A percentile compares a stretch with the other conserved stretches of the same genome.
Evolutionary conservation across 2,797 vertebrate genomes (phyloP).

Genomic region (Crocodylus rhombifer): DNA sequence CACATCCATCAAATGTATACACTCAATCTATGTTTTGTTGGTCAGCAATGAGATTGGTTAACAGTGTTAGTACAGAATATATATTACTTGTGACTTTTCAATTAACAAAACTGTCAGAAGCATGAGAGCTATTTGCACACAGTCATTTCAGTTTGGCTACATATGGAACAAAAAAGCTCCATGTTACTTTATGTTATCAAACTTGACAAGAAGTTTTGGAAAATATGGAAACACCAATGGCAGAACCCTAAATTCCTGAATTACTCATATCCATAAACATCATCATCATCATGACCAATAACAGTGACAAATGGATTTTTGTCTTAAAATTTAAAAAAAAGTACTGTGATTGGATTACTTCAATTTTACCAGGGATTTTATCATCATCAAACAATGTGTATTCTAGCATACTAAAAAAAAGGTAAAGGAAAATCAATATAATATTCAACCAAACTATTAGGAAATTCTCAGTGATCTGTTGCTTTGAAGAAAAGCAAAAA

Average conservation of each 20-base stretch:
- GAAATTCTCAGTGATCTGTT: not conserved
- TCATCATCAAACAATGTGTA: not conserved
- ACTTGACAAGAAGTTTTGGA: not conserved
- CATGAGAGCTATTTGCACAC: not conserved
- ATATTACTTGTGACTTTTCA: not conserved
- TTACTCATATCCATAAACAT: not conserved
- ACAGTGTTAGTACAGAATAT: not conserved
- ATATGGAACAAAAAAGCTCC: rapidly evolving
- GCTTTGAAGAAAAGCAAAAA: not conserved
- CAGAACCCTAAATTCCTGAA: not conserved
- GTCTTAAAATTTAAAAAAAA: not conserved
- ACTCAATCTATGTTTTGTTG: not conserved
- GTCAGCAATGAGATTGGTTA: not conserved
- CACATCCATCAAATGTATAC: not conserved
- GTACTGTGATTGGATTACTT: not conserved
- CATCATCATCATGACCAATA: not conserved
- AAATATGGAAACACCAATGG: not conserved
- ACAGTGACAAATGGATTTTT: not conserved
- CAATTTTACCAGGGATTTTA: not conserved
- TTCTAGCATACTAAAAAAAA: not conserved
- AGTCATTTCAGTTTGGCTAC: not conserved
- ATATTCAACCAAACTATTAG: not conserved
- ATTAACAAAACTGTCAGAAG: not conserved
- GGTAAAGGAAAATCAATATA: not conserved
- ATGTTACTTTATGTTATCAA: not conserved